These are phyloP conservation scores for Parazoanthus swiftii DNA, from an alignment of 92 coral and sea anemone genomes.

Conservation along the genomic window DNA sequence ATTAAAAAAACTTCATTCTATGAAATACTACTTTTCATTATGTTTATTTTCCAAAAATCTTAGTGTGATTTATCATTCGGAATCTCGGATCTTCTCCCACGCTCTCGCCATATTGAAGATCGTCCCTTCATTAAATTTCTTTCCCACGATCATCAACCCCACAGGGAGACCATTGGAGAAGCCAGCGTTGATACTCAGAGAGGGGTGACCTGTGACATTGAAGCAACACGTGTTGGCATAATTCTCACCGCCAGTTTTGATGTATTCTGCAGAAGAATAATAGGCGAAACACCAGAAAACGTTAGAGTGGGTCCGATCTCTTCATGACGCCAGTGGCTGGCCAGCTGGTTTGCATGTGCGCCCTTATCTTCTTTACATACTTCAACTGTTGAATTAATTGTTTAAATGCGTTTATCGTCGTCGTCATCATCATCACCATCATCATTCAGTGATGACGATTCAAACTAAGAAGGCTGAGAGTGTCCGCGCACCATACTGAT, in stretches of 20 bases:
- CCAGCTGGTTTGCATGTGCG: no score
- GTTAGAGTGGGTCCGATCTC: neutral
- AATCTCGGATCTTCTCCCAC: constrained; percentile 8
- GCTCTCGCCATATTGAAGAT: constrained; percentile 60
- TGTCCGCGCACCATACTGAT: no score
- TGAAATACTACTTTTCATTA: no score
- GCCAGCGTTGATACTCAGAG: constrained; percentile 82
- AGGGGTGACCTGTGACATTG: constrained; percentile 80
- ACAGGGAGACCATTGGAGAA: constrained; percentile 82
- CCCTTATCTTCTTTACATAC: no score
- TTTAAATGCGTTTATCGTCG: no score
- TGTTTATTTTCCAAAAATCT: no score
- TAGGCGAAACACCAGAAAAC: neutral
- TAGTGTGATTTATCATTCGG: neutral
- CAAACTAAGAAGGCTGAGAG: no score
- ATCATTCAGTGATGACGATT: no score
- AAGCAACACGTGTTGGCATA: constrained; percentile 59
- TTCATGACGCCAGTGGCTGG: no score
- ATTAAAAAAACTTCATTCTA: no score
- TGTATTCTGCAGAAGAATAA: neutral
- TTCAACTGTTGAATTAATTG: no score
- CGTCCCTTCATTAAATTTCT: constrained; percentile 73
- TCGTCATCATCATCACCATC: no score
- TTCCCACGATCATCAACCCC: constrained; percentile 85
- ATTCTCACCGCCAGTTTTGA: neutral